Conservation (phyloP, 2,113 vertebrate genomes). For the Phrynosoma blainvillii region DNA sequence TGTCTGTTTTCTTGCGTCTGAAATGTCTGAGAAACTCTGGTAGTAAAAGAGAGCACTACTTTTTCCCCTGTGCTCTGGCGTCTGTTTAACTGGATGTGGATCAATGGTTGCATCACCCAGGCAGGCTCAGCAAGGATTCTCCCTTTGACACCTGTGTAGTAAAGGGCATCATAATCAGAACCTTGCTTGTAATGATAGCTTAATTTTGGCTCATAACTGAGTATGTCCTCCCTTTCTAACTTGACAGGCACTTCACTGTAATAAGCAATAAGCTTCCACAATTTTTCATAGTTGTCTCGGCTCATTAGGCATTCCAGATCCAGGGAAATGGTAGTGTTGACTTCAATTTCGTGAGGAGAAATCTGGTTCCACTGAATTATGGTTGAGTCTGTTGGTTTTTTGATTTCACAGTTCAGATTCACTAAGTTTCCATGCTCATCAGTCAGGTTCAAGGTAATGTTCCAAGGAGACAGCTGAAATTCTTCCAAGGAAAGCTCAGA, state of each 20-base stretch:
- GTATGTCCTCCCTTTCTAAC: slow-evolving; percentile 74
- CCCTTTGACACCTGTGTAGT: slow-evolving; percentile 89
- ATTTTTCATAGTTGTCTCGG: slow-evolving; percentile 82
- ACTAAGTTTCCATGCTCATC: slow-evolving; percentile 89
- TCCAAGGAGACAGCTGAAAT: slow-evolving; percentile 76
- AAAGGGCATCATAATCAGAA: slow-evolving; percentile 79
- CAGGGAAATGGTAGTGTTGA: slow-evolving; percentile 79
- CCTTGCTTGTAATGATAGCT: slow-evolving; percentile 83
- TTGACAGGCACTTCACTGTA: slow-evolving; percentile 89
- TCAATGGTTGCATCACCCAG: slow-evolving; percentile 87
- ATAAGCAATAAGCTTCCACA: slow-evolving; percentile 93
- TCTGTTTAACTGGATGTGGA: slow-evolving; percentile 86
- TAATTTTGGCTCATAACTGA: slow-evolving; percentile 70
- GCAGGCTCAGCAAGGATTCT: slow-evolving; percentile 76
- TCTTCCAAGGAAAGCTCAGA: slow-evolving; percentile 57
- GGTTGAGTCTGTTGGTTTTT: slow-evolving; percentile 61
- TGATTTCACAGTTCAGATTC: slow-evolving; percentile 79
- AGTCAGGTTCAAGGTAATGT: slow-evolving; percentile 82
- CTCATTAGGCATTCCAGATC: slow-evolving; percentile 85
- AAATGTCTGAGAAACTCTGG: slow-evolving; percentile 68
- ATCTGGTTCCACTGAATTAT: slow-evolving; percentile 79
- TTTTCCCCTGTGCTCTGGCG: slow-evolving; percentile 80
- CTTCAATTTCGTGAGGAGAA: slow-evolving; percentile 68
- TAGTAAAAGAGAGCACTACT: slow-evolving; percentile 78
- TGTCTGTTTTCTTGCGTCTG: slow-evolving; percentile 47